Evolutionary conservation across 2,888 invertebrate genomes (phyloP).

Genomic region (Heliconius cydno): DNA sequence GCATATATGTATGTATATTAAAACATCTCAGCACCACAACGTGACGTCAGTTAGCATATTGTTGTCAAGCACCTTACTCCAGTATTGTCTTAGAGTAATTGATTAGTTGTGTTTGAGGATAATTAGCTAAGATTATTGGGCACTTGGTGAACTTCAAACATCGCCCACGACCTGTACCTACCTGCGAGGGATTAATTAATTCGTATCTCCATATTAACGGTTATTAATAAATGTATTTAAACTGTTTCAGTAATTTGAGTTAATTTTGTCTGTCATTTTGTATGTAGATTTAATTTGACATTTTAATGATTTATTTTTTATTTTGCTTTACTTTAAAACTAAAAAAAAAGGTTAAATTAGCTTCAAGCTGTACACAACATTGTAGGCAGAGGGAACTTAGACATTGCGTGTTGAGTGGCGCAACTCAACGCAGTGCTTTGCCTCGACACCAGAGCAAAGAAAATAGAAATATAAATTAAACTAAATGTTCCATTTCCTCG

Average conservation of each 20-base stretch:
- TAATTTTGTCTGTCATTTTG: background rate
- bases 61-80: background rate
- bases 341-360: too few relatives aligned
- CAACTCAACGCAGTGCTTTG: too few relatives aligned
- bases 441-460: too few relatives aligned
- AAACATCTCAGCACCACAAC: background rate
- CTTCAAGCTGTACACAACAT: too few relatives aligned
- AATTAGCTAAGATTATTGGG: slow-evolving; percentile 23
- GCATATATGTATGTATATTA: too few relatives aligned
- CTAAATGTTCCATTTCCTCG: too few relatives aligned
- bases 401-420: too few relatives aligned
- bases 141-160: slow-evolving; percentile 26
- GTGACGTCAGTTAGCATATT: background rate
- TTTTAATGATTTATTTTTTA: background rate
- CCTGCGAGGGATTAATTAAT: slow-evolving; percentile 14
- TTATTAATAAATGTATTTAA: background rate
- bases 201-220: background rate
- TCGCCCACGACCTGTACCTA: slow-evolving; percentile 4
- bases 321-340: background rate
- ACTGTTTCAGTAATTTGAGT: slow-evolving; percentile 9
- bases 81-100: slow-evolving; percentile 26
- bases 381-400: too few relatives aligned
- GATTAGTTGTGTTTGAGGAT: slow-evolving; percentile 24
- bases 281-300: background rate
- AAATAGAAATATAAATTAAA: too few relatives aligned